phyloP scores from a whole-genome alignment of 2,888 invertebrate species.

The Pogonocherus hispidulus region DNA sequence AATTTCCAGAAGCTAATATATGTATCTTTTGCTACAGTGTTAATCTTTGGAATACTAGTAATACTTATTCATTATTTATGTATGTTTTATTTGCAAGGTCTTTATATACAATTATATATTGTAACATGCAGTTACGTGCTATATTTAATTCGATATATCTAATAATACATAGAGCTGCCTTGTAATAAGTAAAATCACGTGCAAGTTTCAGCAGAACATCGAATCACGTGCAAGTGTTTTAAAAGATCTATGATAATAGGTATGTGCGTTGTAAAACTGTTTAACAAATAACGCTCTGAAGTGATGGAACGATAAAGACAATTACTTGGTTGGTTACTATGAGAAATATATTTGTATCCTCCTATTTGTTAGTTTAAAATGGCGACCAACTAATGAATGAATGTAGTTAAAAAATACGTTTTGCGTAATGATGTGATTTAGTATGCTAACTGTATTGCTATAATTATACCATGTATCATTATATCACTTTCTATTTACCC shows the following conservation, averaged over 20 bases:
- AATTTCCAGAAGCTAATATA: too few relatives aligned
- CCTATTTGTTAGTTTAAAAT: slow-evolving; percentile 30
- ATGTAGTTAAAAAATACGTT: slow-evolving; percentile 43
- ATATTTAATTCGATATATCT: background rate
- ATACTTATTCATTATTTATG: too few relatives aligned
- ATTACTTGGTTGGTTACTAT: slow-evolving; percentile 39
- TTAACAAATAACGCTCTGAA: slow-evolving; percentile 53
- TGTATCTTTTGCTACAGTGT: too few relatives aligned
- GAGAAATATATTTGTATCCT: slow-evolving; percentile 34
- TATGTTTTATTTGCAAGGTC: too few relatives aligned
- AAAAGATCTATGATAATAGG: slow-evolving; percentile 30
- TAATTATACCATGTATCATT: slow-evolving; percentile 35
- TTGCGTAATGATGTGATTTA: slow-evolving; percentile 44
- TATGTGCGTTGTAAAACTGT: slow-evolving; percentile 46
- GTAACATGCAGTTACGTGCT: too few relatives aligned
- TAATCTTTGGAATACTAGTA: too few relatives aligned
- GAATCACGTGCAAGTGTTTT: slow-evolving; percentile 2
- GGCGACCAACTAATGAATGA: slow-evolving; percentile 35
- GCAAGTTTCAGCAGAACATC: background rate
- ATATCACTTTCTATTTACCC: slow-evolving; percentile 22
- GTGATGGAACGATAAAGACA: slow-evolving; percentile 53
- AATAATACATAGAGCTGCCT: slow-evolving; percentile 2
- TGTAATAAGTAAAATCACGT: slow-evolving; percentile 11
- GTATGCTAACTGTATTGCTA: slow-evolving; percentile 33
- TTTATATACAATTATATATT: too few relatives aligned